These are phyloP conservation scores for Congeria kusceri DNA, from an alignment of 2,888 invertebrate species.

Conservation along the genomic window DNA sequence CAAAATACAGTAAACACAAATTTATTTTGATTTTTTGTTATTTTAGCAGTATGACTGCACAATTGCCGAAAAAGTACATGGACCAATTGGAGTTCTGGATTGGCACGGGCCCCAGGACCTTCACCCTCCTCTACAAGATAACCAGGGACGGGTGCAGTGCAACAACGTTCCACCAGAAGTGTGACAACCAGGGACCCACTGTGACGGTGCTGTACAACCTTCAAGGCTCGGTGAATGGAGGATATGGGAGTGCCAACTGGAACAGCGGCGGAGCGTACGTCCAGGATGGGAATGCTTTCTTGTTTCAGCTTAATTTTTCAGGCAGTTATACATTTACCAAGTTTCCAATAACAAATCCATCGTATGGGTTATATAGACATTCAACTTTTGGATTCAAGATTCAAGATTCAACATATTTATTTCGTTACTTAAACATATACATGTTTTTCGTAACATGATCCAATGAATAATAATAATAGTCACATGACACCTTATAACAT, in stretches of 20 bases:
- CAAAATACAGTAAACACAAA: no score
- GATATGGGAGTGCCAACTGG: neutral
- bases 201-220: neutral
- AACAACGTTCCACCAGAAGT: conserved; percentile 2
- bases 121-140: conserved; percentile 2
- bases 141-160: neutral
- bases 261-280: neutral
- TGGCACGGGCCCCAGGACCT: neutral
- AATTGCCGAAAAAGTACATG: neutral
- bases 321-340: neutral
- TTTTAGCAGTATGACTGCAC: no score
- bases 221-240: conserved; percentile 5
- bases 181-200: conserved; percentile 11
- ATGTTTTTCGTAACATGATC: neutral
- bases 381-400: neutral
- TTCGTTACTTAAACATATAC: neutral
- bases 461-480: neutral
- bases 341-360: neutral
- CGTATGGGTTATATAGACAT: neutral
- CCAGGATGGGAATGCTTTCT: neutral
- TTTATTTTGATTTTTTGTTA: no score
- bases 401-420: neutral
- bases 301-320: neutral
- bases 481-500: neutral
- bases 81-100: neutral